Evolutionary conservation across 2,113 vertebrate genomes (phyloP), one percentile per base, ranked within the genome.

Genomic region (Naja naja): DNA sequence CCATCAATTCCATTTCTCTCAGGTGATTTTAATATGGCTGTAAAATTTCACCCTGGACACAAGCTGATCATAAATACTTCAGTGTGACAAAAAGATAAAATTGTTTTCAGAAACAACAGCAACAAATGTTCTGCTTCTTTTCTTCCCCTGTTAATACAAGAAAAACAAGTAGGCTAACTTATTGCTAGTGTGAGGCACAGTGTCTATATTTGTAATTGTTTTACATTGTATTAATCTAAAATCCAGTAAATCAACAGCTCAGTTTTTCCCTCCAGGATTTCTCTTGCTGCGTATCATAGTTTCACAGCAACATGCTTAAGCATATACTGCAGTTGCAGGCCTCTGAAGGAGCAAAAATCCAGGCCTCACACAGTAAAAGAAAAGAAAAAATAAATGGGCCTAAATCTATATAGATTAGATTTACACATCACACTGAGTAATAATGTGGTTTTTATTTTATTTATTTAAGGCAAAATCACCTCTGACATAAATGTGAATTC

Each of bases 1-100:
- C 95, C 12, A 87, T 89, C 92, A 94, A 45, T 56, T 85, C 88
- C 16, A 74, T 56, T 18, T 89, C 92, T 92, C 53, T 89, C 6
- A 34, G 45, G 12, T 11, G 1, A 87, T 95, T 64, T 4, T 90
- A 90, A 52, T 27, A 87, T 91, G n/a, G 4, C 1, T 92, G 2
- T 90, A 43, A 52, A 94, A 93, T 93, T 0, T 43, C 1, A 43
- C 18, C 92, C 54, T 43, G 45, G 34, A 23, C 7, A 93, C n/a
- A 93, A 94, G 90, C 85, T 93, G 87, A 1, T 1, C 45, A 49
- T 43, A 69, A 93, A 4, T 27, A n/a, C 45, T 30, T 95, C 47
- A 94, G 1, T 1, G 3, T 54, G 64, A 55, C 87, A 87, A 30
- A 87, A 94, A 92, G 6, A 89, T 43, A 89, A 58, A 58, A 88